Conservation (phyloP, 2,113 vertebrate species). For the Lagopus muta region DNA sequence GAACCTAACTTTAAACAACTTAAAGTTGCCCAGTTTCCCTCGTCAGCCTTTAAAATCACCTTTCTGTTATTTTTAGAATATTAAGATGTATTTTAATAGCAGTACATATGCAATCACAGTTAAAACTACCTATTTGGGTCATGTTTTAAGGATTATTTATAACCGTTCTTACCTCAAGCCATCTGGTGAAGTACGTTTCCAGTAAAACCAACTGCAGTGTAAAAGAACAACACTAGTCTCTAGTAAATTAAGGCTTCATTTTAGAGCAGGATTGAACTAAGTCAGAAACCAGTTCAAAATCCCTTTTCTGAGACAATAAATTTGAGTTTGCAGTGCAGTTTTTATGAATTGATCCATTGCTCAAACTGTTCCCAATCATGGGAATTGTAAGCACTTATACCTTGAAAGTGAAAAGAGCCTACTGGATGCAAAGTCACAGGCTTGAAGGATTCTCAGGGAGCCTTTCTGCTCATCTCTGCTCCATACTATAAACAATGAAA, state of each 20-base stretch:
- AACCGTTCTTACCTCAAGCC: slow-evolving; percentile 70
- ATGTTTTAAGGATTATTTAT: slow-evolving; percentile 72
- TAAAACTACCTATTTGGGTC: slow-evolving; percentile 67
- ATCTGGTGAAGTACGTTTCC: slow-evolving; percentile 74
- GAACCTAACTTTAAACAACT: background rate
- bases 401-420: slow-evolving; percentile 6
- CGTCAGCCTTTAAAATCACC: slow-evolving; percentile 25
- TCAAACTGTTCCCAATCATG: background rate
- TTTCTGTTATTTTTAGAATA: slow-evolving; percentile 41
- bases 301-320: slow-evolving; percentile 23
- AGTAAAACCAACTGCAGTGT: slow-evolving; percentile 68
- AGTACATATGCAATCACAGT: slow-evolving; percentile 11
- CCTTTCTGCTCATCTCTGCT: background rate
- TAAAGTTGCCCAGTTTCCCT: background rate
- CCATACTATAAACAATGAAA: background rate
- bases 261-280: slow-evolving; percentile 47
- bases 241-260: slow-evolving; percentile 52
- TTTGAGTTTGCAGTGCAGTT: slow-evolving; percentile 23
- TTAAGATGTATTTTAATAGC: slow-evolving; percentile 46
- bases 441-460: background rate
- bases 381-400: slow-evolving; percentile 3
- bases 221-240: slow-evolving; percentile 56
- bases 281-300: slow-evolving; percentile 45
- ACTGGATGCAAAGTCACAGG: background rate
- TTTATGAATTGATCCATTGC: slow-evolving; percentile 38